A percentile compares a stretch with the other conserved stretches of the same genome.
phyloP scores from a whole-genome alignment of 2,797 vertebrate species.

The Manis crassicaudata region DNA sequence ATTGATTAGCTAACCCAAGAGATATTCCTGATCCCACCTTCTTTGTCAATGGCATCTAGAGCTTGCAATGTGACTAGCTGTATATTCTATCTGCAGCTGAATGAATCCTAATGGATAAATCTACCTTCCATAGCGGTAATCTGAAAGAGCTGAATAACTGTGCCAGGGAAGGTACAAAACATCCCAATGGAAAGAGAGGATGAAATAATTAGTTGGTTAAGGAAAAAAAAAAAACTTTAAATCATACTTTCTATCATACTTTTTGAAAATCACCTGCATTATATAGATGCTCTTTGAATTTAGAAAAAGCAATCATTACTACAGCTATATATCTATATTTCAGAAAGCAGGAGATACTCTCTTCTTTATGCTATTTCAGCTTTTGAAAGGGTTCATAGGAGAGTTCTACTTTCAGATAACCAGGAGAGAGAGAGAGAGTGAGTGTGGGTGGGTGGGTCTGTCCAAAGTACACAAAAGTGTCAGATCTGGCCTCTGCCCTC shows the following conservation, averaged over 20 bases:
- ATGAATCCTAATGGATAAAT: background rate
- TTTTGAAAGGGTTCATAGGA: too few species aligned
- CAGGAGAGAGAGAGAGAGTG: too few species aligned
- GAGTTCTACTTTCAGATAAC: too few species aligned
- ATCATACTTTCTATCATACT: background rate
- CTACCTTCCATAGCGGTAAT: background rate
- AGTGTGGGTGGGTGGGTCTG: too few species aligned
- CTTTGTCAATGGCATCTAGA: background rate
- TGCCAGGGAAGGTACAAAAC: background rate
- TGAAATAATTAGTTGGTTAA: background rate
- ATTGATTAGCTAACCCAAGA: background rate
- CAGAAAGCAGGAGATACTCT: background rate
- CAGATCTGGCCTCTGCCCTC: background rate
- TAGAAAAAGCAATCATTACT: background rate
- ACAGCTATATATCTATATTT: background rate
- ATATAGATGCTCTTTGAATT: background rate
- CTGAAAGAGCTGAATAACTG: background rate
- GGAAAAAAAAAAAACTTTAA: background rate
- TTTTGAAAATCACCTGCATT: background rate
- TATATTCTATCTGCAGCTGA: background rate
- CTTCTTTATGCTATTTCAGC: background rate
- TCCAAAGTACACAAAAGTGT: background rate
- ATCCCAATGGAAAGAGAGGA: background rate
- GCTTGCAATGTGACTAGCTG: background rate
- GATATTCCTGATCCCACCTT: background rate